These are phyloP conservation scores for Labia minor DNA, from an alignment of 2,888 invertebrate species.

Conservation along the genomic window DNA sequence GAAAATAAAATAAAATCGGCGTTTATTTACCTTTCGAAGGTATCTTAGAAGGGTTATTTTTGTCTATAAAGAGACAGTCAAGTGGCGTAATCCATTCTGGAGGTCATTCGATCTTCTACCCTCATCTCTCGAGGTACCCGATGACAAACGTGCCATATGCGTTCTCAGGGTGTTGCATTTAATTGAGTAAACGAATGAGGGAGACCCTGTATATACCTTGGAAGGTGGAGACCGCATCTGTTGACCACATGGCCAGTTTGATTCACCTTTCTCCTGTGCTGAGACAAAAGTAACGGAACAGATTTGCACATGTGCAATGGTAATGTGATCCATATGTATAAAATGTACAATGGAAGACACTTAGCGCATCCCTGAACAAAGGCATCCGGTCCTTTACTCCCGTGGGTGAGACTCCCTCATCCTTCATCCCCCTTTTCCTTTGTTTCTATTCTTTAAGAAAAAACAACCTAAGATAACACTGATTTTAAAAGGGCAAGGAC, in stretches of 20 bases:
- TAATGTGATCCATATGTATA: background rate
- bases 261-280: background rate
- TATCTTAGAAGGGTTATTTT: background rate
- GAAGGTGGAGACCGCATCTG: background rate
- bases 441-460: conserved; percentile 1
- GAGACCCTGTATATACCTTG: background rate
- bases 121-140: background rate
- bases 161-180: background rate
- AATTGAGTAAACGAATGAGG: conserved; percentile 7
- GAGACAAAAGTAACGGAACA: background rate
- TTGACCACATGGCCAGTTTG: background rate
- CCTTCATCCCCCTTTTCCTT: background rate
- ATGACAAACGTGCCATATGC: conserved; percentile 4
- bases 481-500: too few species aligned
- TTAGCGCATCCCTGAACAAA: background rate
- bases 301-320: background rate
- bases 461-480: background rate
- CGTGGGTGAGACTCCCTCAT: too few species aligned
- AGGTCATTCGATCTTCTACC: too few species aligned
- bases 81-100: background rate
- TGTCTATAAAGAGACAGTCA: background rate
- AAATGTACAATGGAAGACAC: background rate
- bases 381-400: background rate
- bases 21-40: background rate
- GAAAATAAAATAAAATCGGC: too few species aligned